Evolutionary conservation across 2,113 vertebrate genomes (phyloP).

Genomic region (Nicator chloris): DNA sequence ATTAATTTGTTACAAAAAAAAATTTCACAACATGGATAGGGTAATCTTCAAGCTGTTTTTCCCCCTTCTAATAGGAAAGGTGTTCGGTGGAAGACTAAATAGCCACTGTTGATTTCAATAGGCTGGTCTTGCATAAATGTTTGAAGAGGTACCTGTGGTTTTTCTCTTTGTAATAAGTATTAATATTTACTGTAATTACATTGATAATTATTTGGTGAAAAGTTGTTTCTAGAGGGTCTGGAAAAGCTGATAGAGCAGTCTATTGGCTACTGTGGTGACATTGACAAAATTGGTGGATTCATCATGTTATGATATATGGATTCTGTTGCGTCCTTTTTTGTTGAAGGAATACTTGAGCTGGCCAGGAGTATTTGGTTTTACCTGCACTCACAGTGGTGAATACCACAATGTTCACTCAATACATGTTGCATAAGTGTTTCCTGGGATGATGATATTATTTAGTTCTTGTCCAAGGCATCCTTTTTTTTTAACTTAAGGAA

Average conservation of each 20-base stretch:
- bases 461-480: not conserved
- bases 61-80: fast-evolving
- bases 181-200: not conserved
- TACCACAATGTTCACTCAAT: not conserved
- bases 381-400: not conserved
- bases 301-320: not conserved
- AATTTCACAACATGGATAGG: not conserved
- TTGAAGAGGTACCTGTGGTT: not conserved
- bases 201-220: not conserved
- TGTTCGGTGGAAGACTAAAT: not conserved
- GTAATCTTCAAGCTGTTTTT: not conserved
- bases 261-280: not conserved
- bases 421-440: not conserved
- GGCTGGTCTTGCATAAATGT: not conserved
- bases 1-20: not conserved
- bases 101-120: not conserved
- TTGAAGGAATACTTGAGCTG: not conserved
- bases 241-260: not conserved
- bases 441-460: not conserved
- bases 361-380: not conserved
- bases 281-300: not conserved
- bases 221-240: not conserved
- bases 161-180: not conserved
- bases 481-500: not conserved
- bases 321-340: not conserved